These are phyloP conservation scores for Trachelus tabidus DNA, from an alignment of 2,888 invertebrate genomes.

Conservation along the genomic window DNA sequence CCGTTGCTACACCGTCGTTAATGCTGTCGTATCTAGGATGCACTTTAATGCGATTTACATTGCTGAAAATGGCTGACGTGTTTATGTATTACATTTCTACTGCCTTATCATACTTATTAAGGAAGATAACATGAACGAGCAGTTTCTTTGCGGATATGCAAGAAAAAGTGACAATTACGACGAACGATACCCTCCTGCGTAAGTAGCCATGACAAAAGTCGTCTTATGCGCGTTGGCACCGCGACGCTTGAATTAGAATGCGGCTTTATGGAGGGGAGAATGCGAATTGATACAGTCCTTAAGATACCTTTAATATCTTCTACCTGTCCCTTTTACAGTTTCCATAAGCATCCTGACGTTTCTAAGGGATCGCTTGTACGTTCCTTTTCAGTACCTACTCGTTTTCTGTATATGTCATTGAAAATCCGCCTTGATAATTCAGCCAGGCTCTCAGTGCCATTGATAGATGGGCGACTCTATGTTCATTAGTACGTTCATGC, in stretches of 20 bases:
- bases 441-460: neutral
- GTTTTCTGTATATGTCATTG: neutral
- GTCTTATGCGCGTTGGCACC: neutral
- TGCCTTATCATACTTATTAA: neutral
- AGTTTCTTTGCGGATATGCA: neutral
- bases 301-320: slow-evolving; percentile 34
- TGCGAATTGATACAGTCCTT: slow-evolving; percentile 54
- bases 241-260: neutral
- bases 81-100: neutral
- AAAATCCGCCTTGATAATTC: neutral
- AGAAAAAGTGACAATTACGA: neutral
- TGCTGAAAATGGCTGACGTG: neutral
- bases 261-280: slow-evolving; percentile 44
- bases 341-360: neutral
- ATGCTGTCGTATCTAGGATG: neutral
- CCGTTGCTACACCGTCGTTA: neutral
- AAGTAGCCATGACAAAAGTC: neutral
- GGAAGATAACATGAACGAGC: neutral
- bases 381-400: neutral
- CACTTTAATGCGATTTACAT: neutral
- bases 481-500: no score
- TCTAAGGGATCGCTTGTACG: neutral
- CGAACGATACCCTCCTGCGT: neutral
- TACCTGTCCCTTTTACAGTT: neutral
- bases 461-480: no score